Evolutionary conservation across 2,888 invertebrate species (phyloP).

Genomic region (Vannuccia rotundouncinata): DNA sequence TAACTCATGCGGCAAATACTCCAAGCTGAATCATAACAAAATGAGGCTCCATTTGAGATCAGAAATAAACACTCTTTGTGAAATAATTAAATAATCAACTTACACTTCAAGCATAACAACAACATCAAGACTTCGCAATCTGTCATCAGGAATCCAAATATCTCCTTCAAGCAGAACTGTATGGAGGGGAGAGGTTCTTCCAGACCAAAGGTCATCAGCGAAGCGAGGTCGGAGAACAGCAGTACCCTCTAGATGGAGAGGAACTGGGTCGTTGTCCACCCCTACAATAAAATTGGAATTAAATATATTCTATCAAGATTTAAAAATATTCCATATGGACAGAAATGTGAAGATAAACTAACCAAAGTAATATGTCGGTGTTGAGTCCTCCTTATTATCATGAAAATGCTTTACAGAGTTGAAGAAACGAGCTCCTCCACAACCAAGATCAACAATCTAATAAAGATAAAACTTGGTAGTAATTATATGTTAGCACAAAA

Average conservation of each 20-base stretch:
- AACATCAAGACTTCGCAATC: neutral
- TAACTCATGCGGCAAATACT: neutral
- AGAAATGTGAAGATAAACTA: neutral
- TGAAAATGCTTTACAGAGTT: neutral
- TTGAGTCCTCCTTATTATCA: neutral
- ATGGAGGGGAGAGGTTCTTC: neutral
- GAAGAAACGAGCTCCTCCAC: neutral
- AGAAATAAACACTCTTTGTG: neutral
- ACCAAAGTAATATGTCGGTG: neutral
- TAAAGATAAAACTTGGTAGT: neutral
- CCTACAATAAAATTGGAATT: neutral
- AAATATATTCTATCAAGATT: neutral
- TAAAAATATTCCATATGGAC: neutral
- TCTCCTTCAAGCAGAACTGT: neutral
- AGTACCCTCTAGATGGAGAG: neutral
- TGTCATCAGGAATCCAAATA: neutral
- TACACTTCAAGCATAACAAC: neutral
- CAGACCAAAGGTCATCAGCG: neutral
- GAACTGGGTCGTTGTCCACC: neutral
- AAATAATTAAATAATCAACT: neutral
- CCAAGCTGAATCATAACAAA: no score
- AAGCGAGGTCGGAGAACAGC: neutral
- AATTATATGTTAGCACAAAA: neutral
- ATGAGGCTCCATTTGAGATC: no score
- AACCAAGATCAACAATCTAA: neutral